A percentile compares a stretch with the other conserved stretches of the same genome.
Evolutionary conservation across 2,888 invertebrate genomes (phyloP).

Genomic region (Ditula angustiorana): DNA sequence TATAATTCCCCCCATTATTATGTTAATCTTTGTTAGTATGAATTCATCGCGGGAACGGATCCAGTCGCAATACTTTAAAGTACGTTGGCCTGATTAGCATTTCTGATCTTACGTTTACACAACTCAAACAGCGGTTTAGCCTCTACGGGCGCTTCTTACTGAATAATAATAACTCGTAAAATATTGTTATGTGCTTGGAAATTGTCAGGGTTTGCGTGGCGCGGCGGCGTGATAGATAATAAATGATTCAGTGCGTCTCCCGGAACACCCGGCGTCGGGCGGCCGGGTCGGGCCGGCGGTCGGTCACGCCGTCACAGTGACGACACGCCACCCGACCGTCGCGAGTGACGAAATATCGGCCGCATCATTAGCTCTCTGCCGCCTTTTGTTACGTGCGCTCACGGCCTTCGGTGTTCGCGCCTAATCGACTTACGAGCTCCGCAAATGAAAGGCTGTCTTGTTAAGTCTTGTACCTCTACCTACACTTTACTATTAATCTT

Average conservation of each 20-base stretch:
- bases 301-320: slow-evolving; percentile 18
- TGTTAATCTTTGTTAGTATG: slow-evolving; percentile 13
- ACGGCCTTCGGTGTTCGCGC: slow-evolving; percentile 28
- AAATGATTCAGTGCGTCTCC: slow-evolving; percentile 53
- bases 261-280: slow-evolving; percentile 2
- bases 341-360: slow-evolving; percentile 32
- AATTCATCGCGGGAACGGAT: slow-evolving; percentile 5
- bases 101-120: slow-evolving; percentile 28
- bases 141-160: slow-evolving; percentile 20
- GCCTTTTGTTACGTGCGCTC: slow-evolving; percentile 26
- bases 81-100: slow-evolving; percentile 22
- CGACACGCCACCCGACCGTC: slow-evolving; percentile 20
- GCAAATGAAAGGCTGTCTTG: slow-evolving; percentile 23
- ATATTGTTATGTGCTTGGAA: slow-evolving; percentile 35
- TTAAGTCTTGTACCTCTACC: slow-evolving; percentile 18
- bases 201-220: slow-evolving; percentile 32
- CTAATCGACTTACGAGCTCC: slow-evolving; percentile 32
- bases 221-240: slow-evolving; percentile 53
- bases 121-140: slow-evolving; percentile 25
- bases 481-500: slow-evolving; percentile 16
- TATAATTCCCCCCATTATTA: slow-evolving; percentile 6
- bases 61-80: slow-evolving; percentile 13
- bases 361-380: slow-evolving; percentile 26
- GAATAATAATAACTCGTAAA: slow-evolving; percentile 37
- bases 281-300: slow-evolving; percentile 1